These are phyloP conservation scores for Noctua pronuba DNA, from an alignment of 2,888 invertebrate species.

Conservation along the genomic window DNA sequence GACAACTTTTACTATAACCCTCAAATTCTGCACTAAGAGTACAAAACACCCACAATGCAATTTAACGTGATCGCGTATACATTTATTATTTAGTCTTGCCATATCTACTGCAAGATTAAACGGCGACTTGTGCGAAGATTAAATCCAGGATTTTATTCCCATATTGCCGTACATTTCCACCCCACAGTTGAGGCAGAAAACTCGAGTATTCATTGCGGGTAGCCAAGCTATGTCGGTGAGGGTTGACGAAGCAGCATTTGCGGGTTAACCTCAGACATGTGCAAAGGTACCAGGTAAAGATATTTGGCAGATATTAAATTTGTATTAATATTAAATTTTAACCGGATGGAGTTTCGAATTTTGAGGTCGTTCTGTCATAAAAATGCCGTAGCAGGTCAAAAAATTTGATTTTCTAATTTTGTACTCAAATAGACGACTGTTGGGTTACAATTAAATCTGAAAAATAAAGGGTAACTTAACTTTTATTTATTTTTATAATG, in stretches of 20 bases:
- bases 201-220: conserved; percentile 89
- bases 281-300: conserved; percentile 38
- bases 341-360: not conserved
- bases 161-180: conserved; percentile 87
- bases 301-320: conserved; percentile 49
- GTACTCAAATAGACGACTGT: not conserved
- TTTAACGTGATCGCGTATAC: conserved; percentile 85
- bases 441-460: not conserved
- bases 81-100: conserved; percentile 88
- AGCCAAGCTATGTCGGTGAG: conserved; percentile 80
- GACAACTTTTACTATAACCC: conserved; percentile 50
- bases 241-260: conserved; percentile 75
- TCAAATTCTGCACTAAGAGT: conserved; percentile 60
- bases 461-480: not conserved
- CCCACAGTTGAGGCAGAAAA: conserved; percentile 85
- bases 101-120: conserved; percentile 89
- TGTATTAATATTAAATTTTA: conserved; percentile 26
- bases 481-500: not conserved
- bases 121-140: conserved; percentile 87
- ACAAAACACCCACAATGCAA: conserved; percentile 79
- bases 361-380: not conserved
- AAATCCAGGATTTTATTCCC: conserved; percentile 89
- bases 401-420: not conserved
- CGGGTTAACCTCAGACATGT: conserved; percentile 62
- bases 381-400: not conserved